These are phyloP conservation scores for Oncorhynchus masou DNA, from an alignment of 2,113 vertebrate genomes.

Conservation along the genomic window DNA sequence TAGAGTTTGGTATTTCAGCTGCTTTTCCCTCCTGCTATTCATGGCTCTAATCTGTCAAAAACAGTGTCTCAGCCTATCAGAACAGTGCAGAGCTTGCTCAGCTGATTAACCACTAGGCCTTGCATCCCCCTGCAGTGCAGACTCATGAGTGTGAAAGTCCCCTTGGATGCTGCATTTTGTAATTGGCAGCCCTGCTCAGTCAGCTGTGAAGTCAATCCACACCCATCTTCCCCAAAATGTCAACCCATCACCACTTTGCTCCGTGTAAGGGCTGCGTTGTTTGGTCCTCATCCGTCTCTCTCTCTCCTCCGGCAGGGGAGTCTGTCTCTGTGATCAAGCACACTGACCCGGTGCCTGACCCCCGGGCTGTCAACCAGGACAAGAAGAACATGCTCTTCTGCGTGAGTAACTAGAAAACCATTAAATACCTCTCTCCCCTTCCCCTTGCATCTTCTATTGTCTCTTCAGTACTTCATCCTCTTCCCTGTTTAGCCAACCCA, in stretches of 20 bases:
- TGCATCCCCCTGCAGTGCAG: slow-evolving; percentile 12
- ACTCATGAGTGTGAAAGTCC: not conserved
- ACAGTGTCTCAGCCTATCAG: too few species aligned
- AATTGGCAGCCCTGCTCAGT: slow-evolving; percentile 41
- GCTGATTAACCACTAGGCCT: slow-evolving; percentile 26
- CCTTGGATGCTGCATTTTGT: slow-evolving; percentile 18
- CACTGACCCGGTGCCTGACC: slow-evolving; percentile 97
- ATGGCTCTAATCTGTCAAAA: too few species aligned
- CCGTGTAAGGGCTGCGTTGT: not conserved
- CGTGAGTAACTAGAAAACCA: slow-evolving; percentile 75
- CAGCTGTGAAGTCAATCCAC: slow-evolving; percentile 34
- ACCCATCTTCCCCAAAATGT: not conserved
- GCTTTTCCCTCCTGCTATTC: slow-evolving; percentile 35
- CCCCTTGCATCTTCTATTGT: not conserved
- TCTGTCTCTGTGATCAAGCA: slow-evolving; percentile 99
- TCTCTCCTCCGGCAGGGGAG: slow-evolving; percentile 77
- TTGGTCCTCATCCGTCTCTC: not conserved
- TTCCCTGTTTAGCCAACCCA: too few species aligned
- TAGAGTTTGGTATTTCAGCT: slow-evolving; percentile 54
- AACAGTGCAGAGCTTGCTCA: slow-evolving; percentile 35
- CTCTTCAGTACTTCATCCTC: too few species aligned
- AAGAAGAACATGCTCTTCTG: slow-evolving; percentile 99
- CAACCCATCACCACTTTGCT: slow-evolving; percentile 14
- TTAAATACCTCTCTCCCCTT: not conserved
- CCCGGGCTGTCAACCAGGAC: slow-evolving; percentile 97